Percentiles rank a stretch among this genome's conserved stretches.
Conservation (phyloP, 2,113 vertebrate species). For the Stigmatopora nigra region DNA sequence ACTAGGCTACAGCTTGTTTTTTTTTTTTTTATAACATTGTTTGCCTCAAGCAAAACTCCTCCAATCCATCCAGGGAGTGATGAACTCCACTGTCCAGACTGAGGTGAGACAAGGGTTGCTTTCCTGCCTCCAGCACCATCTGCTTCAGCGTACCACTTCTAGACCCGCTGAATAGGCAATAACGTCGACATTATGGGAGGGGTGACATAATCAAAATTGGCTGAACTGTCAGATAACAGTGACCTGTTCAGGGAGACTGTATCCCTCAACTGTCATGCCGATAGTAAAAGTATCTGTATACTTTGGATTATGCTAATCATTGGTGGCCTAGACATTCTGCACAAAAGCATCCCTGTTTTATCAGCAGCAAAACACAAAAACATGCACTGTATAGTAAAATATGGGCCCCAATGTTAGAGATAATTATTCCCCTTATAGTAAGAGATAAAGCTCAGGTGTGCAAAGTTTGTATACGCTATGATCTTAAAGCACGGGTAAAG, state of each 20-base stretch:
- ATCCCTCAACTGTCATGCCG: background rate
- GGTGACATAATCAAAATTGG: constrained; percentile 48
- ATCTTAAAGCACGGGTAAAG: constrained; percentile 4
- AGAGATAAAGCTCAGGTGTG: background rate
- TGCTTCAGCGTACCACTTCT: constrained; percentile 65
- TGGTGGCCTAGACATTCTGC: background rate
- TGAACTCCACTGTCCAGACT: constrained; percentile 61
- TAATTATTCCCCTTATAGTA: background rate
- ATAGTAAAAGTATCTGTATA: background rate
- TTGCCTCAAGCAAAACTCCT: constrained; percentile 51
- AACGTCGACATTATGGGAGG: constrained; percentile 50
- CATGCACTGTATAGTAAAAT: background rate
- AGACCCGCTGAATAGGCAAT: constrained; percentile 69
- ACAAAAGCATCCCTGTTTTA: background rate
- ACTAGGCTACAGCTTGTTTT: constrained; percentile 37
- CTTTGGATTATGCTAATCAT: background rate
- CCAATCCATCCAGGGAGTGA: constrained; percentile 40
- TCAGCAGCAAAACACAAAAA: background rate
- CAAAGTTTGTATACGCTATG: background rate
- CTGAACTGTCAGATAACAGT: background rate
- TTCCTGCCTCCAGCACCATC: constrained; percentile 71
- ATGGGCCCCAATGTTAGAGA: background rate
- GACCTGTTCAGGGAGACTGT: background rate
- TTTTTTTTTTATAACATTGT: background rate
- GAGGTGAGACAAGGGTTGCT: constrained; percentile 62